These are phyloP conservation scores for Sebastes minor DNA, from an alignment of 2,797 vertebrate genomes.

Conservation along the genomic window DNA sequence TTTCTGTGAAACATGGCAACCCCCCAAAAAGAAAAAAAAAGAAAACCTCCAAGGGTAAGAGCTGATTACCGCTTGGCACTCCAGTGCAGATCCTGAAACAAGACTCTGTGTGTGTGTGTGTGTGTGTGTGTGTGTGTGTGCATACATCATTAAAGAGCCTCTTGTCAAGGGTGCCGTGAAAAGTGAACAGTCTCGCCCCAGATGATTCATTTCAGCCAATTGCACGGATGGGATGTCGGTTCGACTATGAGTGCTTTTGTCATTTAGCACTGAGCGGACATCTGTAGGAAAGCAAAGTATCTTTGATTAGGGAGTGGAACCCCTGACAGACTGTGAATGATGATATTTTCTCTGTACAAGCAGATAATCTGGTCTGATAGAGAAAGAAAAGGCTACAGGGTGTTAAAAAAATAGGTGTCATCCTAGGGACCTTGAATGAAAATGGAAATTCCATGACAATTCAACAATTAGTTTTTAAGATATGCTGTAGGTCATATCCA, in stretches of 20 bases:
- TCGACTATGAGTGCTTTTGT: slow-evolving; percentile 4
- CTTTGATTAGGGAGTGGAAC: not conserved
- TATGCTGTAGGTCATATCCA: not conserved
- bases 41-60: not conserved
- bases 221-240: not conserved
- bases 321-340: not conserved
- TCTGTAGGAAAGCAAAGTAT: slow-evolving; percentile 9
- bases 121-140: not conserved
- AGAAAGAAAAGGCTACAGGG: not conserved
- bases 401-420: not conserved
- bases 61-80: not conserved
- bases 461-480: not conserved
- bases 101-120: not conserved
- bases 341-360: not conserved
- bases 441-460: not conserved
- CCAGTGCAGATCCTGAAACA: not conserved
- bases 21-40: not conserved
- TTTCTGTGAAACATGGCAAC: not conserved
- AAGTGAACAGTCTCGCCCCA: not conserved
- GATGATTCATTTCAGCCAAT: slow-evolving; percentile 29
- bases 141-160: slow-evolving; percentile 30
- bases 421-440: not conserved
- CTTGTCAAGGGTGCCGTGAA: slow-evolving; percentile 19
- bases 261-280: slow-evolving; percentile 12
- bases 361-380: not conserved